These are phyloP conservation scores for Lerema accius DNA, from an alignment of 1,140 invertebrate genomes.

Conservation along the genomic window DNA sequence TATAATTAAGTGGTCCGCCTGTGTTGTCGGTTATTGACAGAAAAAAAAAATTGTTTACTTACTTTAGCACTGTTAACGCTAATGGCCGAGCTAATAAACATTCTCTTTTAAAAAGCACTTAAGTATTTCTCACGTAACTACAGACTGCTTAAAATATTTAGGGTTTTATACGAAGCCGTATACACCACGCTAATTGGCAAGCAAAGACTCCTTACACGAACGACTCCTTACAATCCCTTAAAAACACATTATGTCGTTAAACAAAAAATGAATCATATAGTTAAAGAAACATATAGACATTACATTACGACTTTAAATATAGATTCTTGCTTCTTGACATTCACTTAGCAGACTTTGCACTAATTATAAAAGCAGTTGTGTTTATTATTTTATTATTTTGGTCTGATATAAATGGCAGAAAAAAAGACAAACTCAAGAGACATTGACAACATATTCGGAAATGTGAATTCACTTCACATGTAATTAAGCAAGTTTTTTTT, in stretches of 20 bases:
- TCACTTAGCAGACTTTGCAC: too few species aligned
- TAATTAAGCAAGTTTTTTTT: conserved; percentile 52
- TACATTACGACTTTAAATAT: conserved; percentile 12
- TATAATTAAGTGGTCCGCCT: neutral
- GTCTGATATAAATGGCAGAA: neutral
- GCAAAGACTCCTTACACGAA: conserved; percentile 44
- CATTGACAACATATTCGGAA: conserved; percentile 39
- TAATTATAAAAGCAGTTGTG: too few species aligned
- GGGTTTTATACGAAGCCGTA: conserved; percentile 48
- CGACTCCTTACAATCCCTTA: conserved; percentile 61
- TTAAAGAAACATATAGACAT: conserved; percentile 48
- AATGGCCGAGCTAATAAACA: conserved; percentile 50
- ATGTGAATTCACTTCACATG: conserved; percentile 44
- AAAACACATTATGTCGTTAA: conserved; percentile 69
- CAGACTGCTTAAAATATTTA: conserved; percentile 48
- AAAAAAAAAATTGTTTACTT: conserved; percentile 2
- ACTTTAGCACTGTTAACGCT: conserved; percentile 6
- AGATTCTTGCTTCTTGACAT: conserved; percentile 15
- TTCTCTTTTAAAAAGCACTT: conserved; percentile 55
- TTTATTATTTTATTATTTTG: too few species aligned
- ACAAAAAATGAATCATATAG: conserved; percentile 44
- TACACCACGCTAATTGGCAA: conserved; percentile 64
- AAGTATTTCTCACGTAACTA: conserved; percentile 49
- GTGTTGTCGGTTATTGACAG: neutral
- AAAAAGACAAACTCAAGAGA: neutral